phyloP scores from a whole-genome alignment of 2,888 invertebrate genomes.

The Morpho deidamia region DNA sequence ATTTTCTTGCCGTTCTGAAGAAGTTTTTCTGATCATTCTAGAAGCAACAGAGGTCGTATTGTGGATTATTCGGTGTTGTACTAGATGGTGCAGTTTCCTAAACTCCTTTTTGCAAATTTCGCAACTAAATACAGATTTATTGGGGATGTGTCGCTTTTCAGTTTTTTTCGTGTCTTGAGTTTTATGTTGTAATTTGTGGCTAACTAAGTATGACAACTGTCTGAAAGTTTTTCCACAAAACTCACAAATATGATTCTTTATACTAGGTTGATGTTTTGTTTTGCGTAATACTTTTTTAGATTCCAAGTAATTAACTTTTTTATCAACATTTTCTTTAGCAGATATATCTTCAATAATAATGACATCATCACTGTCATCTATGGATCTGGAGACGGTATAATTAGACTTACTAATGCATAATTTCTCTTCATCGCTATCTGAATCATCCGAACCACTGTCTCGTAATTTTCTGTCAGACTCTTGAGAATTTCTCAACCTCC shows the following conservation, averaged over 20 bases:
- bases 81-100: constrained; percentile 67
- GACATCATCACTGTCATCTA: constrained; percentile 36
- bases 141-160: constrained; percentile 30
- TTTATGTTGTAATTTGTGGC: constrained; percentile 61
- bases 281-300: constrained; percentile 29
- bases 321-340: constrained; percentile 34
- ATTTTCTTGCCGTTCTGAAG: constrained; percentile 49
- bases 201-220: constrained; percentile 64
- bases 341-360: constrained; percentile 55
- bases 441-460: constrained; percentile 45
- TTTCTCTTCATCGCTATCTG: constrained; percentile 40
- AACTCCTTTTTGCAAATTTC: constrained; percentile 71
- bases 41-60: constrained; percentile 38
- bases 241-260: constrained; percentile 54
- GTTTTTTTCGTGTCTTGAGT: constrained; percentile 46
- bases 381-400: not conserved
- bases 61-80: constrained; percentile 66
- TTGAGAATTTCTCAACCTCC: constrained; percentile 43
- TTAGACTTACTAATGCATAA: constrained; percentile 11
- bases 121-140: constrained; percentile 54
- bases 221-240: constrained; percentile 69
- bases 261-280: constrained; percentile 30
- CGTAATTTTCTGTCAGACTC: constrained; percentile 48
- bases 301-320: constrained; percentile 37
- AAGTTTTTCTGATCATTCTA: constrained; percentile 48